Conservation (phyloP, 2,113 vertebrate species). For the Felis chaus region DNA sequence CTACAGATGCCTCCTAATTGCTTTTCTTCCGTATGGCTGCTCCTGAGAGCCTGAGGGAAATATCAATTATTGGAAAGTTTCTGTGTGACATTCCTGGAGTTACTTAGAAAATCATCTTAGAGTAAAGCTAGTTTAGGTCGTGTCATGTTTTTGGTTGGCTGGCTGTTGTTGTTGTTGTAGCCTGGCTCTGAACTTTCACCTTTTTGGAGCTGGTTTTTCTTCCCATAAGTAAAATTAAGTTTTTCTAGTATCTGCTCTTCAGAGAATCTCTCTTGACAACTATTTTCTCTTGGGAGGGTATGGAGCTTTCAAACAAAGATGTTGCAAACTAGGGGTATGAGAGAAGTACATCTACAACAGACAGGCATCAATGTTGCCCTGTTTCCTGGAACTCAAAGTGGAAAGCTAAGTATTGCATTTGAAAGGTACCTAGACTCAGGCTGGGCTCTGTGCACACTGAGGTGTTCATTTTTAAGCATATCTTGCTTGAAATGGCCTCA, state of each 20-base stretch:
- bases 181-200: neutral
- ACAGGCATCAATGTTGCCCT: neutral
- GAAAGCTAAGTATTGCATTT: neutral
- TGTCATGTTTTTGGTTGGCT: neutral
- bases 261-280: neutral
- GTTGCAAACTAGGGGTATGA: neutral
- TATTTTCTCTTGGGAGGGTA: neutral
- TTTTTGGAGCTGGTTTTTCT: neutral
- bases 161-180: neutral
- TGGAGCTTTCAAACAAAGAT: neutral
- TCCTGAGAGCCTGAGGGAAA: neutral
- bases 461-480: neutral
- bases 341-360: neutral
- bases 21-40: neutral
- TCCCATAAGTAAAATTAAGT: neutral
- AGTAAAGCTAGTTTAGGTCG: neutral
- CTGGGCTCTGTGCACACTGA: neutral
- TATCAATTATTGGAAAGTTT: neutral
- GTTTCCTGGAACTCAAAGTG: neutral
- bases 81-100: neutral
- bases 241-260: neutral
- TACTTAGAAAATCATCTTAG: neutral
- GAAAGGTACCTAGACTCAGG: neutral
- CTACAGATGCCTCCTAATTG: neutral
- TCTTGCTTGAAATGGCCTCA: neutral